A percentile compares a stretch with the other conserved stretches of the same genome.
Conservation (phyloP, 2,888 invertebrate genomes). For the Heliconius sara region DNA sequence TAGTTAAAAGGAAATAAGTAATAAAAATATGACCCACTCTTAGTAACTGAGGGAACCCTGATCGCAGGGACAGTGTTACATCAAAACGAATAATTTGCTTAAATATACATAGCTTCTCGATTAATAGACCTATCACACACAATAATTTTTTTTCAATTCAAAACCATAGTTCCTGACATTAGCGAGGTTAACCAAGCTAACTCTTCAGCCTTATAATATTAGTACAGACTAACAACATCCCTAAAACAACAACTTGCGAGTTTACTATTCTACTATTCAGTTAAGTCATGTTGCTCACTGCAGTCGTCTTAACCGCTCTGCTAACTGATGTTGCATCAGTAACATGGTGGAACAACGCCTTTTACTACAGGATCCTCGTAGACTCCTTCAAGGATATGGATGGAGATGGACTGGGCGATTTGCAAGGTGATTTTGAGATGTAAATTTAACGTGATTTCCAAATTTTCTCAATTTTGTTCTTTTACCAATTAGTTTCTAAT, state of each 20-base stretch:
- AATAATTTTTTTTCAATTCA: too few species aligned
- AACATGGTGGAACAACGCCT: constrained; percentile 91
- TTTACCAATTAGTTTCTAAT: too few species aligned
- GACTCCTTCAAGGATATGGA: constrained; percentile 92
- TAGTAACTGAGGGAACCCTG: too few species aligned
- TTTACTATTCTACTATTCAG: constrained; percentile 15
- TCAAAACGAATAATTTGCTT: too few species aligned
- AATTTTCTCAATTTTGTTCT: too few species aligned
- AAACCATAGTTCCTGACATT: too few species aligned
- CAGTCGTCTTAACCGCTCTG: constrained; percentile 56
- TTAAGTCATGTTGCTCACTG: constrained; percentile 58
- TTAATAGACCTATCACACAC: too few species aligned
- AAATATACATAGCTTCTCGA: too few species aligned
- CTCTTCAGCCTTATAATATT: neutral
- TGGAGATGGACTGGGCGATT: constrained; percentile 93
- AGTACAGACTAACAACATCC: neutral
- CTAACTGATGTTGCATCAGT: constrained; percentile 46
- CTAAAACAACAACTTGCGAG: constrained; percentile 25
- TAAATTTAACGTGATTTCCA: neutral
- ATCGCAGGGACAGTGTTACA: too few species aligned
- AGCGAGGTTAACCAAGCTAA: neutral
- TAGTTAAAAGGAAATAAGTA: too few species aligned
- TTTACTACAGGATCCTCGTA: constrained; percentile 92
- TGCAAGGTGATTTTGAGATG: constrained; percentile 84
- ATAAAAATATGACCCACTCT: too few species aligned